These are phyloP conservation scores for Pecten maximus DNA, from an alignment of 2,888 invertebrate genomes.

Conservation along the genomic window DNA sequence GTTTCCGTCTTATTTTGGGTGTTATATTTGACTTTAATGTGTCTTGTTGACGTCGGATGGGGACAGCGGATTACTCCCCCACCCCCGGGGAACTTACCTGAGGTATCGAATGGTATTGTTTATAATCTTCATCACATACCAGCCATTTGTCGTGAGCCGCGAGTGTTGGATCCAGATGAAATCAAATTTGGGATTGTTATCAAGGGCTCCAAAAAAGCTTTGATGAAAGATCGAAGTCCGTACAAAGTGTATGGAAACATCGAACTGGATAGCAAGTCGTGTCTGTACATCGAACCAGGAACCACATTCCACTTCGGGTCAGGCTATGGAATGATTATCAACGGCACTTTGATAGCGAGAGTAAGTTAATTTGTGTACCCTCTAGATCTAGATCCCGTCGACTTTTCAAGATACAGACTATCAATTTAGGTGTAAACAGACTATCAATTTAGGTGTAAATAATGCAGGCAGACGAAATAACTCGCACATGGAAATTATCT, in stretches of 20 bases:
- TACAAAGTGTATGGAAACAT: slow-evolving; percentile 72
- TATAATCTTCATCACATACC: slow-evolving; percentile 73
- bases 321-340: slow-evolving; percentile 95
- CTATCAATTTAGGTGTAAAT: background rate
- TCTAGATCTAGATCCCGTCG: no score
- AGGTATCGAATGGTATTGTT: slow-evolving; percentile 71
- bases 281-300: slow-evolving; percentile 93
- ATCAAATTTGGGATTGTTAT: slow-evolving; percentile 60
- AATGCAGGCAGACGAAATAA: background rate
- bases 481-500: background rate
- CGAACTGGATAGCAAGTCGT: slow-evolving; percentile 70
- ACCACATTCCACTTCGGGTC: slow-evolving; percentile 94
- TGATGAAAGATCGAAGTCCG: slow-evolving; percentile 71
- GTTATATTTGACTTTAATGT: background rate
- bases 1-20: background rate
- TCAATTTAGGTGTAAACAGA: no score
- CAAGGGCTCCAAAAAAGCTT: slow-evolving; percentile 59
- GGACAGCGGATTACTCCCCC: slow-evolving; percentile 67
- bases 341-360: slow-evolving; percentile 93
- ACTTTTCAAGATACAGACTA: no score
- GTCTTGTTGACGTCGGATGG: background rate
- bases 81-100: slow-evolving; percentile 65
- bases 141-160: slow-evolving; percentile 67
- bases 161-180: slow-evolving; percentile 49
- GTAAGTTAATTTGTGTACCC: slow-evolving; percentile 85